Percentiles rank a stretch among this genome's conserved stretches.
These are phyloP conservation scores for Galaxea fascicularis DNA, from an alignment of 92 coral and sea anemone genomes.

Conservation along the genomic window DNA sequence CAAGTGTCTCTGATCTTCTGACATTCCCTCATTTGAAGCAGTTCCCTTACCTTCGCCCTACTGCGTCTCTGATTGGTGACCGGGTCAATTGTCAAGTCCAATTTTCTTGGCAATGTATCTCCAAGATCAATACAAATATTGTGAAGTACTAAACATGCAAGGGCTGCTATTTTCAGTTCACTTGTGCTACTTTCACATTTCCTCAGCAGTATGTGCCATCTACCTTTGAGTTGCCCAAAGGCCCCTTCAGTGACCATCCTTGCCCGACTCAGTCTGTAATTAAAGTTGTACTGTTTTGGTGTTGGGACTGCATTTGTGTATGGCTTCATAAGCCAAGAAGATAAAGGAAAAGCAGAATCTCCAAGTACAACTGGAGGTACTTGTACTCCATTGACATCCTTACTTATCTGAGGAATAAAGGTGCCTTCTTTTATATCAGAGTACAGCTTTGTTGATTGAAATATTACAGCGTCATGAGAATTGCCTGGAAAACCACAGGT, in stretches of 20 bases:
- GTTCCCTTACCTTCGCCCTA: slow-evolving; percentile 46
- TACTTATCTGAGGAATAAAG: slow-evolving; percentile 54
- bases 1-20: slow-evolving; percentile 39
- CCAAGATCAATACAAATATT: slow-evolving; percentile 50
- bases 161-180: slow-evolving; percentile 39
- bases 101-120: slow-evolving; percentile 45
- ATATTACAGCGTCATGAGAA: slow-evolving; percentile 70
- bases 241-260: slow-evolving; percentile 63
- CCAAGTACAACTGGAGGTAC: slow-evolving; percentile 57
- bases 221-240: slow-evolving; percentile 54
- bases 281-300: slow-evolving; percentile 45
- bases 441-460: slow-evolving; percentile 67
- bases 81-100: slow-evolving; percentile 60
- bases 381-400: slow-evolving; percentile 57
- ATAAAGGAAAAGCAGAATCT: slow-evolving; percentile 55
- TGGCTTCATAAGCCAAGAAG: slow-evolving; percentile 44
- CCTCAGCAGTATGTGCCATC: slow-evolving; percentile 56
- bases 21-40: slow-evolving; percentile 50
- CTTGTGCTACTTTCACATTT: slow-evolving; percentile 40
- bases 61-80: slow-evolving; percentile 38
- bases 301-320: slow-evolving; percentile 57
- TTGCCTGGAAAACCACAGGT: slow-evolving; percentile 76
- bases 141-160: slow-evolving; percentile 58
- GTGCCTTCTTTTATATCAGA: slow-evolving; percentile 42
- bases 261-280: slow-evolving; percentile 55